These are phyloP conservation scores for Crax fasciolata DNA, from an alignment of 2,797 vertebrate species.

Conservation along the genomic window DNA sequence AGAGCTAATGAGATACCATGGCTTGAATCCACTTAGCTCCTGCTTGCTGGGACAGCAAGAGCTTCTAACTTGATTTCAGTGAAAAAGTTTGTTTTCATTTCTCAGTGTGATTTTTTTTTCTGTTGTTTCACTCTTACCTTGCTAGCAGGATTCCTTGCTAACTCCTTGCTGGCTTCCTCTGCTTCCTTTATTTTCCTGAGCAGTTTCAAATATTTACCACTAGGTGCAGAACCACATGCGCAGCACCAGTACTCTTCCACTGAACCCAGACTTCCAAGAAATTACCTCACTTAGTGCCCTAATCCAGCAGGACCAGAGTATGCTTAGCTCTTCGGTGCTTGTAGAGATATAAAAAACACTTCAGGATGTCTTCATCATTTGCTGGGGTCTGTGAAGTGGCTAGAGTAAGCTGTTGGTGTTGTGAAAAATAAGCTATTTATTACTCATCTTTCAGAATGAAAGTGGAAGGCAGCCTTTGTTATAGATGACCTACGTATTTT, in stretches of 20 bases:
- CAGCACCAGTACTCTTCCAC: not conserved
- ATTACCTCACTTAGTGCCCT: not conserved
- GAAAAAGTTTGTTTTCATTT: not conserved
- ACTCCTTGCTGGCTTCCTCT: not conserved
- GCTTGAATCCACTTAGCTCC: not conserved
- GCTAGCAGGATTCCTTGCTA: not conserved
- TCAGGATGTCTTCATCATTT: not conserved
- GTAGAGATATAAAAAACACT: not conserved
- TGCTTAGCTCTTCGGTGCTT: not conserved
- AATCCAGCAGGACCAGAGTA: not conserved
- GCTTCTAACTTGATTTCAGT: not conserved
- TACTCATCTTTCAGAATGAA: not conserved
- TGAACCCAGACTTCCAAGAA: not conserved
- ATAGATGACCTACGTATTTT: not conserved
- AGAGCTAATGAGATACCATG: not conserved
- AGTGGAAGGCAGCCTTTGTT: not conserved
- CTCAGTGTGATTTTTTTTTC: not conserved
- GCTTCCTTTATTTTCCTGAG: conserved; percentile 8
- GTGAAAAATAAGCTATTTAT: not conserved
- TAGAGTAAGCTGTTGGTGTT: not conserved
- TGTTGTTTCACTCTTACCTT: not conserved
- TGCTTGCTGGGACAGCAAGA: not conserved
- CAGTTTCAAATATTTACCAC: conserved; percentile 23
- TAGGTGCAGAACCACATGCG: conserved; percentile 30
- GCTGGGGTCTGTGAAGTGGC: not conserved